Evolutionary conservation across 2,888 invertebrate species (phyloP).

Genomic region (Scaptomyza polygonia): DNA sequence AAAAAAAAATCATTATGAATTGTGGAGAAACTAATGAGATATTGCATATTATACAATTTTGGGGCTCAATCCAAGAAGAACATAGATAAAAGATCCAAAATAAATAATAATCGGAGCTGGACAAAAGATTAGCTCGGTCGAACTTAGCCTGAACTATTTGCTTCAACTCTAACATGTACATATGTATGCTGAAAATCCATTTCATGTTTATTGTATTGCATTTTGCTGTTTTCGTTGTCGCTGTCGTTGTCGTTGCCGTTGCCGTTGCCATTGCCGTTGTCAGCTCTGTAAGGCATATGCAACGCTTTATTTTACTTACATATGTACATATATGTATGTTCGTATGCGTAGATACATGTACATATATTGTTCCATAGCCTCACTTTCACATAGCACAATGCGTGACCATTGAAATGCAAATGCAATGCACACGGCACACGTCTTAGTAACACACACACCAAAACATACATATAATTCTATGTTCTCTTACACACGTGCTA

Average conservation of each 20-base stretch:
- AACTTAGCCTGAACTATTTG: neutral
- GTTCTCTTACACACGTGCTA: neutral
- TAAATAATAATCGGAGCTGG: neutral
- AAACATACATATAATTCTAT: constrained; percentile 8
- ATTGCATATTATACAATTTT: no score
- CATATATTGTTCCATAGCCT: neutral
- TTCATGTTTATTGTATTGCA: constrained; percentile 62
- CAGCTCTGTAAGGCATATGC: constrained; percentile 14
- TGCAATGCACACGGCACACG: constrained; percentile 56
- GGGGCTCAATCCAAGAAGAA: no score
- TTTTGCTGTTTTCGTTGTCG: constrained; percentile 51
- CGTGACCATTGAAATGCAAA: constrained; percentile 57
- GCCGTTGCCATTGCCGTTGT: neutral
- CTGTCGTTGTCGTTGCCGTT: neutral
- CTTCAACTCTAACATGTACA: neutral
- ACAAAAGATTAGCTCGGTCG: neutral
- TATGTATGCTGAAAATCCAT: constrained; percentile 40
- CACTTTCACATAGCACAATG: neutral
- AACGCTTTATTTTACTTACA: neutral
- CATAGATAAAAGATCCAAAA: neutral
- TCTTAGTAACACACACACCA: constrained; percentile 16
- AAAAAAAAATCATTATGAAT: no score
- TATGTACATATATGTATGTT: neutral
- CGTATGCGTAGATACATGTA: neutral
- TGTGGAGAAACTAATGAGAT: no score